phyloP scores from a whole-genome alignment of 1,140 invertebrate genomes.

The Lethocerus indicus region DNA sequence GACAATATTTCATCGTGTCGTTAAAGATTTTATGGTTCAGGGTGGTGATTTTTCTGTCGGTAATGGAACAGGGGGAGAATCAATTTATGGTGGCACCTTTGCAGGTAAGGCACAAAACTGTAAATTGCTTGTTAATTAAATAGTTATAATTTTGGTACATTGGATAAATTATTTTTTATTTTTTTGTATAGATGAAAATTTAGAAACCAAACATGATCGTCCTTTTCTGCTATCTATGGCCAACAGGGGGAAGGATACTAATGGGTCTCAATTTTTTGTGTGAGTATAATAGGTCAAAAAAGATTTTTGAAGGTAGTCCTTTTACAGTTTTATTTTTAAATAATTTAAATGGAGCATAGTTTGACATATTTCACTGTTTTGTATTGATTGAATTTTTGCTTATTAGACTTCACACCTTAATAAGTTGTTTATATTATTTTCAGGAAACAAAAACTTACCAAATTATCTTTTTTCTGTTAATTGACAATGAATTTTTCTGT shows the following conservation, averaged over 20 bases:
- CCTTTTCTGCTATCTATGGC: slow-evolving; percentile 88
- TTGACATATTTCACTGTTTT: too few species aligned
- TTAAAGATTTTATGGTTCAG: slow-evolving; percentile 87
- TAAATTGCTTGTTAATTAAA: neutral
- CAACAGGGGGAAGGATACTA: slow-evolving; percentile 89
- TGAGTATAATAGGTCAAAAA: too few species aligned
- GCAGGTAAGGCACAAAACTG: slow-evolving; percentile 39
- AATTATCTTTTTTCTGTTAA: too few species aligned
- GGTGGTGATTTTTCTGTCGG: slow-evolving; percentile 74
- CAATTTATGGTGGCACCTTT: slow-evolving; percentile 78
- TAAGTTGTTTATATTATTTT: too few species aligned
- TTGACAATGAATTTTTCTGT: too few species aligned
- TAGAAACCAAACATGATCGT: slow-evolving; percentile 73
- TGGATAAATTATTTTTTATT: slow-evolving; percentile 5
- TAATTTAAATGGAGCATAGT: too few species aligned
- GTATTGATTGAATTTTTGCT: too few species aligned
- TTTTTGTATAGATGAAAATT: slow-evolving; percentile 63
- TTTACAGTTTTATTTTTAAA: too few species aligned
- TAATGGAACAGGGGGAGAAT: slow-evolving; percentile 82
- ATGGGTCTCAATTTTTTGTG: slow-evolving; percentile 98
- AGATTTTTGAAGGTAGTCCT: too few species aligned
- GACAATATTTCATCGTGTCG: slow-evolving; percentile 76
- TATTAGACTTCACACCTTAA: too few species aligned
- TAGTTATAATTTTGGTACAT: neutral
- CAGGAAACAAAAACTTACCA: too few species aligned